Percentiles rank a stretch among this genome's conserved stretches.
phyloP scores from a whole-genome alignment of 2,113 vertebrate genomes.

The Eptesicus fuscus region DNA sequence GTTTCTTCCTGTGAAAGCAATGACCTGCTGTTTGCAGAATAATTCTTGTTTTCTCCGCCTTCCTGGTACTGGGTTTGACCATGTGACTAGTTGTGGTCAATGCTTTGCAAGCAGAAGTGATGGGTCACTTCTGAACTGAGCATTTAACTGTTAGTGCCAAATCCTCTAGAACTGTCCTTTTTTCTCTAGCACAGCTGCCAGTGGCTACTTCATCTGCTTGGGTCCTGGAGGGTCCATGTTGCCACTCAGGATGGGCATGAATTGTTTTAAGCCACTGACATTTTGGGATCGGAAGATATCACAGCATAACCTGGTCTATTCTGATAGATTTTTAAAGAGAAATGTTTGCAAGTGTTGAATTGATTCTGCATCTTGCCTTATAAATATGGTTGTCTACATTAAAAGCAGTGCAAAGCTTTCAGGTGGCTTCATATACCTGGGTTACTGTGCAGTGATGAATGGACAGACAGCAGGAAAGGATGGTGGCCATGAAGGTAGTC shows the following conservation, averaged over 20 bases:
- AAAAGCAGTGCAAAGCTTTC: not conserved
- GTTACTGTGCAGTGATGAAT: not conserved
- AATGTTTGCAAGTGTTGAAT: not conserved
- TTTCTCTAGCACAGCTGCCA: not conserved
- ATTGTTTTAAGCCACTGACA: not conserved
- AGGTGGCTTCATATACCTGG: not conserved
- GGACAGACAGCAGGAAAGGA: not conserved
- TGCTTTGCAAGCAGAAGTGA: rapidly evolving
- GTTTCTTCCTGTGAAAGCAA: not conserved
- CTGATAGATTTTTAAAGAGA: not conserved
- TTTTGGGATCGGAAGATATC: not conserved
- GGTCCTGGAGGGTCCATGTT: not conserved
- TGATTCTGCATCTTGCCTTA: not conserved
- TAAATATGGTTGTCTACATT: not conserved
- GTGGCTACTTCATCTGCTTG: not conserved
- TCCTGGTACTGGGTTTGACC: not conserved
- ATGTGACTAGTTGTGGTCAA: not conserved
- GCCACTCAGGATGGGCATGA: rapidly evolving
- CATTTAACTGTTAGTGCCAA: not conserved
- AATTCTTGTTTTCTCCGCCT: not conserved
- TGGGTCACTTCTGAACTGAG: not conserved
- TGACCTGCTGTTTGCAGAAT: not conserved
- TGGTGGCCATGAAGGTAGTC: not conserved
- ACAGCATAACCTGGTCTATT: not conserved
- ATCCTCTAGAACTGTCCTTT: no score